These are phyloP conservation scores for Gymnocephalus cernua DNA, from an alignment of 2,113 vertebrate genomes.

Conservation along the genomic window DNA sequence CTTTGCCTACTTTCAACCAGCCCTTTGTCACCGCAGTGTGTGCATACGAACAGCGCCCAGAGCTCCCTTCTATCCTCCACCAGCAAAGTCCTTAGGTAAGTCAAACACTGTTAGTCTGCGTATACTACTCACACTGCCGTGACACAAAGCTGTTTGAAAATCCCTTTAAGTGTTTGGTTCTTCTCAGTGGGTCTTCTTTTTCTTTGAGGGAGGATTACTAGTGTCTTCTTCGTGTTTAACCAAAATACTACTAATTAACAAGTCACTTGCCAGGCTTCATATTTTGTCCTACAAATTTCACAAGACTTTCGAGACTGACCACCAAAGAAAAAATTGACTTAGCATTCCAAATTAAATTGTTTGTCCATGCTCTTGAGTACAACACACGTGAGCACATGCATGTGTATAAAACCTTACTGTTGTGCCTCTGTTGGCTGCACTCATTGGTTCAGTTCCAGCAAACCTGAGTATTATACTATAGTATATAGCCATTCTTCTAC, in stretches of 20 bases:
- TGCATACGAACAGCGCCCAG: too few relatives aligned
- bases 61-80: too few relatives aligned
- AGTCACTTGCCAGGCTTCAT: not conserved
- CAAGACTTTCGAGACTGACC: not conserved
- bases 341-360: not conserved
- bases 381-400: not conserved
- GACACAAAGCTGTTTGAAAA: too few relatives aligned
- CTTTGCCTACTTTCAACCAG: too few relatives aligned
- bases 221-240: not conserved
- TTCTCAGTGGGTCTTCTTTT: not conserved
- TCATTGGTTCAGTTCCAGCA: not conserved
- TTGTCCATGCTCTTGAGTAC: not conserved
- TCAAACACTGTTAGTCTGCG: too few relatives aligned
- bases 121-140: too few relatives aligned
- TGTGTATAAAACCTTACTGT: not conserved
- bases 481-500: not conserved
- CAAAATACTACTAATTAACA: not conserved
- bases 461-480: too few relatives aligned
- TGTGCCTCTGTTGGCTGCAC: not conserved
- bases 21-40: too few relatives aligned
- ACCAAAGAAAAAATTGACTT: not conserved
- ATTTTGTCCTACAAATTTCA: not conserved
- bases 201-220: not conserved
- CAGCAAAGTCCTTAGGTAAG: too few relatives aligned
- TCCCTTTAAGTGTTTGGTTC: not conserved